Base-by-base conservation (phyloP, 2,797 vertebrate species). In the Lacerta viridis region DNA sequence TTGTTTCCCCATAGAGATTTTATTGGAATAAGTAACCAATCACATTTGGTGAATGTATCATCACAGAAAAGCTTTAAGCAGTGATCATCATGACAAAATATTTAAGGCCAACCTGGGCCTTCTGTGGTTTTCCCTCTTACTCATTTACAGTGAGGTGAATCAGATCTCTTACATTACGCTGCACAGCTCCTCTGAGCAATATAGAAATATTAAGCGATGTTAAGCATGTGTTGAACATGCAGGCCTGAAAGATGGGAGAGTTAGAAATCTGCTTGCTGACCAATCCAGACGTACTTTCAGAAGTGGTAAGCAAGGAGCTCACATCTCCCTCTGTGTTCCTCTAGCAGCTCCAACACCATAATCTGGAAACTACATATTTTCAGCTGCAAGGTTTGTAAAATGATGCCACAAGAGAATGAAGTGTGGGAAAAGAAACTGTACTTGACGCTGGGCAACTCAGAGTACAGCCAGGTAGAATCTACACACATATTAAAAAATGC, bases 31-130 rank as follows among this genome's bases (percentile, higher is more conserved):
- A 80, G 82, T 88, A 88, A 92, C 78, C 83, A 43, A 13, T 90
- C 93, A 83, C 92, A 84, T 90, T 88, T 92, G 71, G 88, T 87
- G 86, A 92, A 90, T 23, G 0, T 81, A 89, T 90, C 93, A 84
- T n/a, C 46, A 91, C 86, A 84, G 17, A 64, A 95, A 93, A 86
- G 88, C 41, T 91, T 85, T 86, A 94, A 93, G 88, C 72, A 82
- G 94, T 91, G 81, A 89, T 92, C 80, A 93, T 89, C 27, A 68
- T 8, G 69, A 84, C 27, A 68, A 64, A 75, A 69, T 46, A 25
- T 59, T 81, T 66, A 29, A 85, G 82, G 18, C 64, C 29, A 71
- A 23, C 25, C 27, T 36, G 76, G 41, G 20, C 10, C 68, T 76
- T 87, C 11, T 68, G 69, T 20, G n/a, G 2, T 29, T 89, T 81